phyloP scores from a whole-genome alignment of 2,888 invertebrate genomes.

The Watsonalla cultraria region DNA sequence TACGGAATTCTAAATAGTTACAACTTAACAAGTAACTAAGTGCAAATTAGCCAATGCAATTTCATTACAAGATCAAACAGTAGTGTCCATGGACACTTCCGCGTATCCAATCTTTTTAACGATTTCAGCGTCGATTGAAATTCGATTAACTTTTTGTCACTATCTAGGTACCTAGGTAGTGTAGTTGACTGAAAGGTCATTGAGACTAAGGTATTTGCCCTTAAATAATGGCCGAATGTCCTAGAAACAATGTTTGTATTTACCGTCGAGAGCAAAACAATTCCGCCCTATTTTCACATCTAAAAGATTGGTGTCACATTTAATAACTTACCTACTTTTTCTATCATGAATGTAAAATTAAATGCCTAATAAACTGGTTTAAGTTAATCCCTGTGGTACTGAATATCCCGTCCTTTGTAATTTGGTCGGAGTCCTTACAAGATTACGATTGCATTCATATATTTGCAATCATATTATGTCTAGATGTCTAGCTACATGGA shows the following conservation, averaged over 20 bases:
- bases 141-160: slow-evolving; percentile 22
- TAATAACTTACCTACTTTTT: no score
- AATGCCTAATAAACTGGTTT: no score
- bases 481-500: no score
- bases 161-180: slow-evolving; percentile 14
- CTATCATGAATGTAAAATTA: no score
- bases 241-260: slow-evolving; percentile 9
- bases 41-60: neutral
- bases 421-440: no score
- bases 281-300: neutral
- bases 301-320: neutral
- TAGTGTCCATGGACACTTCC: slow-evolving; percentile 24
- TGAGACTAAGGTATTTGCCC: slow-evolving; percentile 14
- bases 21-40: neutral
- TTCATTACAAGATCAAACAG: slow-evolving; percentile 15
- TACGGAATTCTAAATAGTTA: no score
- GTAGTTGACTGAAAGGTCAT: slow-evolving; percentile 16
- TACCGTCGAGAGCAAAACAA: slow-evolving; percentile 6
- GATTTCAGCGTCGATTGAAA: slow-evolving; percentile 19
- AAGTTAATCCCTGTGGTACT: no score
- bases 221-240: neutral
- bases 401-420: no score
- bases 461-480: no score
- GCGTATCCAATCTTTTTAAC: slow-evolving; percentile 9
- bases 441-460: no score